A percentile compares a stretch with the other conserved stretches of the same genome.
These are phyloP conservation scores for Emmelina monodactyla DNA, from an alignment of 2,888 invertebrate species.

Conservation along the genomic window DNA sequence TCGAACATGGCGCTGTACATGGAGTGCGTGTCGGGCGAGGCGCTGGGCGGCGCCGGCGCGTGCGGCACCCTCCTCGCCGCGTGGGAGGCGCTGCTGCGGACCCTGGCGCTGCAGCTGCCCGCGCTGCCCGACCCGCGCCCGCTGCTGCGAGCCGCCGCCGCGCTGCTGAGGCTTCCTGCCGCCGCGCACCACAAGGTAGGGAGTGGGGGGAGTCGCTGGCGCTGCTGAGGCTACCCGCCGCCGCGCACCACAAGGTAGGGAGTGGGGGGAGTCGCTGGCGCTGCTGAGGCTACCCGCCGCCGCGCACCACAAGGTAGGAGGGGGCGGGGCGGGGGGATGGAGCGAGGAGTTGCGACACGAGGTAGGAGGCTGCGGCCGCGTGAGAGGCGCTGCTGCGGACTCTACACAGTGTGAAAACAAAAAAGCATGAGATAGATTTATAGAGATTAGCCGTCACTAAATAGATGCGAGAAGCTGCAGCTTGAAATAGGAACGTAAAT, in stretches of 20 bases:
- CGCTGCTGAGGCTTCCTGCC: constrained; percentile 83
- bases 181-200: constrained; percentile 81
- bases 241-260: constrained; percentile 79
- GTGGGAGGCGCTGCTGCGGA: constrained; percentile 86
- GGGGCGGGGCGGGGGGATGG: too few relatives aligned
- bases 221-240: constrained; percentile 84
- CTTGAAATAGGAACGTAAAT: too few relatives aligned
- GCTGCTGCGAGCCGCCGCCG: constrained; percentile 78
- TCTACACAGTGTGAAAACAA: too few relatives aligned
- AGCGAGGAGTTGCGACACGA: too few relatives aligned
- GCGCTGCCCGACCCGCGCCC: constrained; percentile 75
- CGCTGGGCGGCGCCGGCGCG: constrained; percentile 72
- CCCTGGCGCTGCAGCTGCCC: constrained; percentile 73
- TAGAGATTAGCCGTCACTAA: too few relatives aligned
- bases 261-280: constrained; percentile 72
- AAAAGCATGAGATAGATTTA: too few relatives aligned
- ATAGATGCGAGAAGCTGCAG: too few relatives aligned
- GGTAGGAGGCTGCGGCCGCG: too few relatives aligned
- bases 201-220: constrained; percentile 72
- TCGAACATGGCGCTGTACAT: constrained; percentile 94
- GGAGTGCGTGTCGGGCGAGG: constrained; percentile 88
- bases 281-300: constrained; percentile 86
- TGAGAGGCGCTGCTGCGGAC: too few relatives aligned
- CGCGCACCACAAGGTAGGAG: constrained; percentile 76
- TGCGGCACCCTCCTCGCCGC: constrained; percentile 81